Evolutionary conservation across 2,888 invertebrate genomes (phyloP).

Genomic region (Phyllotreta cruciferae): DNA sequence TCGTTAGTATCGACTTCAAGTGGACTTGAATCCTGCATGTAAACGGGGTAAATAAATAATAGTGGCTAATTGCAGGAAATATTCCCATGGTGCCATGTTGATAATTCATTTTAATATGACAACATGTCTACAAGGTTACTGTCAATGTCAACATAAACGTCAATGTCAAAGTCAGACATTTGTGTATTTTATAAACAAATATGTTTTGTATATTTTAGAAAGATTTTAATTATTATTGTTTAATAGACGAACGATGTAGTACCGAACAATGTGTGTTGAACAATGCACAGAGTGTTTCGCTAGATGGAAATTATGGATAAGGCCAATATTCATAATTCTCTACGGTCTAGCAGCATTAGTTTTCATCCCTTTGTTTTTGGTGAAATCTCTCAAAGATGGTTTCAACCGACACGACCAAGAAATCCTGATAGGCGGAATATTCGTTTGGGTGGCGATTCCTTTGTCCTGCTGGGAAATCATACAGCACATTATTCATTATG

Average conservation of each 20-base stretch:
- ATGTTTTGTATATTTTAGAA: too few species aligned
- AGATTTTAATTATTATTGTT: too few species aligned
- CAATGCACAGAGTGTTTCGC: slow-evolving; percentile 53
- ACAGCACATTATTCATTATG: slow-evolving; percentile 92
- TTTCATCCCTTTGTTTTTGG: slow-evolving; percentile 82
- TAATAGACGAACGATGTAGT: slow-evolving; percentile 24
- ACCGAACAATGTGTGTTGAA: slow-evolving; percentile 50
- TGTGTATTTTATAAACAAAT: too few species aligned
- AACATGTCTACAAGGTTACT: too few species aligned
- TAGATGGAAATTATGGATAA: slow-evolving; percentile 89
- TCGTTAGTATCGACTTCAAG: too few species aligned
- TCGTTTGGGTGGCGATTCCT: slow-evolving; percentile 88
- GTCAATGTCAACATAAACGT: too few species aligned
- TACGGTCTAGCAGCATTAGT: slow-evolving; percentile 84
- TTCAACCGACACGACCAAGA: slow-evolving; percentile 81
- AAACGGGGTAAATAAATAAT: too few species aligned
- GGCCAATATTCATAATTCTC: slow-evolving; percentile 79
- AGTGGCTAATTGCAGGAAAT: too few species aligned
- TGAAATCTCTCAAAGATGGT: slow-evolving; percentile 81
- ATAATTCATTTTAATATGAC: too few species aligned
- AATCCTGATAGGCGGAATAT: slow-evolving; percentile 86
- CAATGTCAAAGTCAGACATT: too few species aligned
- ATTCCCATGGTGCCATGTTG: too few species aligned
- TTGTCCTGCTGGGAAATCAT: slow-evolving; percentile 95
- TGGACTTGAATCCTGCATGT: too few species aligned